Percentiles rank a stretch among this genome's conserved stretches.
phyloP scores from a whole-genome alignment of 2,113 vertebrate genomes.

The Butastur rufipennis region DNA sequence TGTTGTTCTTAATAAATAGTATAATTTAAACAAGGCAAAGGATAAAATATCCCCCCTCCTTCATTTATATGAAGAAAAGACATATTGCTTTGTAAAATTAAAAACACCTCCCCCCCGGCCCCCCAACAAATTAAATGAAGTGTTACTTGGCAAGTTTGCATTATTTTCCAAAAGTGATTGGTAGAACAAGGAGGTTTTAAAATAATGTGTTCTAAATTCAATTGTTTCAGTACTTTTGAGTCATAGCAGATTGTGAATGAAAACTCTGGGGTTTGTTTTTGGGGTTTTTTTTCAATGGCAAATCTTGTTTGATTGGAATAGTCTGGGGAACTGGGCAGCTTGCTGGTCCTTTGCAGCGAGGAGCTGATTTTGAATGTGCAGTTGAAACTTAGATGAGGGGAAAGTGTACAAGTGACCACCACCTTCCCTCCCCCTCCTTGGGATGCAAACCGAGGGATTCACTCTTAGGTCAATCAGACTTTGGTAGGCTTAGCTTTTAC shows the following conservation, averaged over 20 bases:
- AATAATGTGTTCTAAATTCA: no score
- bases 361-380: not conserved
- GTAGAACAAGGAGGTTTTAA: no score
- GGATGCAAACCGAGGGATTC: not conserved
- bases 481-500: not conserved
- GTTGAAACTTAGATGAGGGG: not conserved
- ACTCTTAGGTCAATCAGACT: not conserved
- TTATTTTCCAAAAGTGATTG: no score
- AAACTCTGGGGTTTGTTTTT: no score
- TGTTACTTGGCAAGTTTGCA: no score
- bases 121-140: no score
- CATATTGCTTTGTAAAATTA: not conserved
- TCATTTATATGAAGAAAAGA: not conserved
- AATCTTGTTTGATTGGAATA: not conserved
- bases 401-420: not conserved
- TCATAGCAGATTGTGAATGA: no score
- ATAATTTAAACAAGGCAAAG: not conserved
- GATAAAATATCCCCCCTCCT: not conserved
- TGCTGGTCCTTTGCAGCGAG: not conserved
- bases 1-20: not conserved
- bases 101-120: accelerated
- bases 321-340: not conserved
- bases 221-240: no score
- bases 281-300: not conserved
- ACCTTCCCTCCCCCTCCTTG: not conserved